Percentiles rank a stretch among this genome's conserved stretches.
Evolutionary conservation across 2,888 invertebrate species (phyloP).

Genomic region (Therioaphis trifolii): DNA sequence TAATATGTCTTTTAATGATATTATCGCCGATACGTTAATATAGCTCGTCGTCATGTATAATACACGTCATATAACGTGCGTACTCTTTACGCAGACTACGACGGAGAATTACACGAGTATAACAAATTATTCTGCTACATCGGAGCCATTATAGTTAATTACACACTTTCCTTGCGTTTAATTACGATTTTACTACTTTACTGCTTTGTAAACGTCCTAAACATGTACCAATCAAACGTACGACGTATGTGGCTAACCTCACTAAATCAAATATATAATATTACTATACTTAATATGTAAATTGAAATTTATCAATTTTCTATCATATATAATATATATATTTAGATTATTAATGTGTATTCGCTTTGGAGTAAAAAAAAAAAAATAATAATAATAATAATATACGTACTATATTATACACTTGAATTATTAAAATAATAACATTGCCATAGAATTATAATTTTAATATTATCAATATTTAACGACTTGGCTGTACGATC

Average conservation of each 20-base stretch:
- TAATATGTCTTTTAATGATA: background rate
- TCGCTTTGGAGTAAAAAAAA: too few relatives aligned
- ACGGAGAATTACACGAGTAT: background rate
- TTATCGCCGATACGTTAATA: background rate
- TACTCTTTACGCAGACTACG: background rate
- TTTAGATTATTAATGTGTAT: too few relatives aligned
- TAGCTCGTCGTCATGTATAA: too few relatives aligned
- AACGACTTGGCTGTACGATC: too few relatives aligned
- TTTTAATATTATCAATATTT: too few relatives aligned
- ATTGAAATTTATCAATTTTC: background rate
- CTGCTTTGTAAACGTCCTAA: background rate
- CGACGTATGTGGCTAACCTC: background rate
- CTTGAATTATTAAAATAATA: too few relatives aligned
- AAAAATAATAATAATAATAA: too few relatives aligned
- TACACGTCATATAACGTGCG: background rate
- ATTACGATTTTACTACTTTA: constrained; percentile 4
- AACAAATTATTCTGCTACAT: constrained; percentile 9
- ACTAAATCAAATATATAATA: background rate
- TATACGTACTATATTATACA: too few relatives aligned
- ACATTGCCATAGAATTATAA: too few relatives aligned
- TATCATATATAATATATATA: too few relatives aligned
- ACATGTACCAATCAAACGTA: background rate
- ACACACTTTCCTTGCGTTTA: constrained; percentile 3
- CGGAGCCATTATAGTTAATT: constrained; percentile 13
- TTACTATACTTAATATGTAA: background rate